Base-by-base conservation (phyloP, 1,140 invertebrate species). In the Pogonomyrmex californicus region DNA sequence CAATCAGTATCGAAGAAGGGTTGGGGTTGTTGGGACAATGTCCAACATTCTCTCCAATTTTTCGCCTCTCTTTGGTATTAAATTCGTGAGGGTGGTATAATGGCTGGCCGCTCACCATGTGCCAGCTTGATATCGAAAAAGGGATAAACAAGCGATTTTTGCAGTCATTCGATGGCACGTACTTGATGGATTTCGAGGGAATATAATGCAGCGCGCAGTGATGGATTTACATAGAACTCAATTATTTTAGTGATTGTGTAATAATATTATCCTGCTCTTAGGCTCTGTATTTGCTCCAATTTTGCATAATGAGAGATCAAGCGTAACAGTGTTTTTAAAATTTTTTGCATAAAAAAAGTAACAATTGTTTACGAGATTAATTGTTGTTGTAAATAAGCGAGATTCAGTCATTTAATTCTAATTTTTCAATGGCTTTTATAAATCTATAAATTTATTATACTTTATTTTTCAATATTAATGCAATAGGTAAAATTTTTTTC, bases 1-100 rank as follows among this genome's bases (percentile, higher is more conserved):
- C 63, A 70, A 91, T 89, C 78, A 83, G 87, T 87, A 91, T 86
- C 70, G 78, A 77, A 58, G 86, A 91, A 93, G 93, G 91, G 89
- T 91, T 93, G 68, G 63, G 62, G 86, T 51, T 33, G 73, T 30
- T 51, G 65, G 54, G n/a, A 82, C 77, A 86, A 71, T 79, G 51
- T 54, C 49, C 75, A 58, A 17, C 58, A 56, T 63, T 47, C 47
- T 86, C 68, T 51, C 75, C 36, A 1, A 12, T 10, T 70, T 6
- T 56, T 56, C 38, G n/a, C 41, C 38, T 41, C 75, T 71, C 63
- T 56, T 51, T 33, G 33, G 38, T 44, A 23, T 66, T 71, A 81
- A 66, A 82, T 62, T 51, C 65, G 62, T 23, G 65, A 82, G 77
- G 68, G 79, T 83, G 56, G 56, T 33, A 83, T 73, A 82, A 82